Percentiles rank a stretch among this genome's conserved stretches.
phyloP scores from a whole-genome alignment of 2,797 vertebrate genomes.

The Denticeps clupeoides region DNA sequence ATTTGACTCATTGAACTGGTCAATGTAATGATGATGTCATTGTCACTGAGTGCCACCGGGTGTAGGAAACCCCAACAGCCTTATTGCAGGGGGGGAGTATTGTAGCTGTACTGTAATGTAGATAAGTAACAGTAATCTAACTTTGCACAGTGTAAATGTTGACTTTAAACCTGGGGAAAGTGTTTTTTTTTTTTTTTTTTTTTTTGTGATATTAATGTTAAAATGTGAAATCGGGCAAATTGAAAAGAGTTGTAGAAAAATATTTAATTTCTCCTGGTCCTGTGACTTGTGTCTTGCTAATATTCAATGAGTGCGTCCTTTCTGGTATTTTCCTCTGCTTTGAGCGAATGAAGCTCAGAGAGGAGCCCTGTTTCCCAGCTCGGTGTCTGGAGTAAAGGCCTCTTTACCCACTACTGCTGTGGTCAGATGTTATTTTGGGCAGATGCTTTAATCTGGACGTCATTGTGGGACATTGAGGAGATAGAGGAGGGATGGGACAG shows the following conservation, averaged over 20 bases:
- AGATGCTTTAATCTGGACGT: constrained; percentile 37
- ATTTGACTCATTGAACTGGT: not conserved
- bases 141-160: constrained; percentile 50
- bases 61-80: no score
- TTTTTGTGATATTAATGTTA: not conserved
- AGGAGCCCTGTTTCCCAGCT: not conserved
- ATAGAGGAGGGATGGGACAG: constrained; percentile 26
- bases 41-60: constrained; percentile 17
- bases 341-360: not conserved
- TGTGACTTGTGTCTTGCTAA: no score
- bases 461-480: constrained; percentile 20
- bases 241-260: no score
- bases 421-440: constrained; percentile 59
- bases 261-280: no score
- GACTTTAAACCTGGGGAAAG: constrained; percentile 27
- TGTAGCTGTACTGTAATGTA: constrained; percentile 20
- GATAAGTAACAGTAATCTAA: constrained; percentile 18
- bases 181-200: constrained; percentile 1
- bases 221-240: no score
- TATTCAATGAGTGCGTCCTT: no score
- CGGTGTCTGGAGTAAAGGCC: not conserved
- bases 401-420: not conserved
- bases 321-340: not conserved
- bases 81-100: constrained; percentile 8
- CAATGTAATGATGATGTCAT: constrained; percentile 5